Base-by-base conservation (phyloP, 2,888 invertebrate species). In the Phalangium opilio region DNA sequence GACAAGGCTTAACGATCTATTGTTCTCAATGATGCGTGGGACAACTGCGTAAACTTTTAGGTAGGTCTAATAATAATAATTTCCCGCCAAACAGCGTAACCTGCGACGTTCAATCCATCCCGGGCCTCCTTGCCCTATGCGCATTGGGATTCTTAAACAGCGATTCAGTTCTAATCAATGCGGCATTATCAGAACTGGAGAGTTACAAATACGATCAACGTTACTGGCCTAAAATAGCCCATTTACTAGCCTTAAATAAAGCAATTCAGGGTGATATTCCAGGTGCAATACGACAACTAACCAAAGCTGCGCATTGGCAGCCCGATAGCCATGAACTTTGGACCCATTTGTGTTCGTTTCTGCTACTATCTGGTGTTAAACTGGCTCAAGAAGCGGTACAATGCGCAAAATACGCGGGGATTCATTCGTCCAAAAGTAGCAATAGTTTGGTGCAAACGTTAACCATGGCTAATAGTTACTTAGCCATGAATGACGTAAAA, bases 51-150 rank as follows among this genome's bases (percentile, higher is more conserved):
- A 27, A 27, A 27, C 5, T 27, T 27, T 27, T 7, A 27, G 8
- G 8, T 7, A 27, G 27, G 8, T 27, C 8, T 27, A 27, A 4
- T 27, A 27, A 7, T 27, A 27, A 8, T 27, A 7, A 7, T 27
- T 27, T 27, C 27, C 27, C 4, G 8, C 8, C 8, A 27, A 27
- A 27, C 8, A 27, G 27, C 27, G 27, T 8, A 27, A 27, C 27
- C 8, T 27, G 27, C 27, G 27, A 27, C 4, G 8, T 7, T 8
- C 27, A 27, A 27, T 27, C 27, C 27, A 27, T 83, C 39, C 73
- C 77, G 64, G 83, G 82, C 44, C 69, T 86, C 38, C 76, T 81
- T 61, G 83, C 86, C 2, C 76, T 83, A 33, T 81, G 83, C 63
- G 76, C 85, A 1, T 67, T 87, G 43, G 86, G 84, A 12, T 71